A percentile compares a stretch with the other conserved stretches of the same genome.
Conservation (phyloP, 64 coral and sea anemone genomes). For the Platygyra sinensis region DNA sequence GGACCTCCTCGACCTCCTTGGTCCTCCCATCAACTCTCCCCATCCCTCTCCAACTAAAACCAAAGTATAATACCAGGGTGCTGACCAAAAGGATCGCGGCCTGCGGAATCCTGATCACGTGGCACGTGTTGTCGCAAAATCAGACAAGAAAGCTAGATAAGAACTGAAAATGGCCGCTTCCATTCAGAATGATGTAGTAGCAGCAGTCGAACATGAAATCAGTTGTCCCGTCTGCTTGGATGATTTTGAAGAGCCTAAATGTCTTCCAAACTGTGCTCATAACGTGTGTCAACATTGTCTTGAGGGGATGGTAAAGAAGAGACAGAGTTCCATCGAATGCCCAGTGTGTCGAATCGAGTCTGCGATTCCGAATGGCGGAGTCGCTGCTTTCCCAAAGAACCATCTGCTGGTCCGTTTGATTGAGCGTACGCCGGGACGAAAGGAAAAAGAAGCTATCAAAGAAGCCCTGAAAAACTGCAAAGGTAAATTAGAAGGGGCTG, state of each 20-base stretch:
- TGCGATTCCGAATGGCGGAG: slow-evolving; percentile 38
- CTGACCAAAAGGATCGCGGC: no score
- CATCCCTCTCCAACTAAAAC: no score
- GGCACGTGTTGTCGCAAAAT: not conserved
- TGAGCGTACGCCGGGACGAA: slow-evolving; percentile 71
- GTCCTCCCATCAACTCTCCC: no score
- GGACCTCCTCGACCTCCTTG: no score
- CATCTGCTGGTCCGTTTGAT: slow-evolving; percentile 75
- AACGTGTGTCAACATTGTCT: slow-evolving; percentile 81
- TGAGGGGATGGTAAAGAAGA: slow-evolving; percentile 45
- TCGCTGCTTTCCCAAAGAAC: slow-evolving; percentile 73
- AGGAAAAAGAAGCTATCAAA: slow-evolving; percentile 67
- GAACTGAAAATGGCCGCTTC: not conserved
- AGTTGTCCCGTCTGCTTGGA: slow-evolving; percentile 86
- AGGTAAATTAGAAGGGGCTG: slow-evolving; percentile 14
- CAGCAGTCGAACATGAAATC: slow-evolving; percentile 62
- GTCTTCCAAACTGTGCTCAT: slow-evolving; percentile 68
- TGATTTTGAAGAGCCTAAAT: slow-evolving; percentile 77
- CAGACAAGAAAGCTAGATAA: no score
- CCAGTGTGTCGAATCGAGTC: slow-evolving; percentile 74
- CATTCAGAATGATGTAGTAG: not conserved
- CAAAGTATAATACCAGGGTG: no score
- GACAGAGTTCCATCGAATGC: slow-evolving; percentile 51
- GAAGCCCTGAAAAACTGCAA: slow-evolving; percentile 56
- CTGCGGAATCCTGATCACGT: no score